These are phyloP conservation scores for Papilio elwesi DNA, from an alignment of 2,888 invertebrate genomes.

Conservation along the genomic window DNA sequence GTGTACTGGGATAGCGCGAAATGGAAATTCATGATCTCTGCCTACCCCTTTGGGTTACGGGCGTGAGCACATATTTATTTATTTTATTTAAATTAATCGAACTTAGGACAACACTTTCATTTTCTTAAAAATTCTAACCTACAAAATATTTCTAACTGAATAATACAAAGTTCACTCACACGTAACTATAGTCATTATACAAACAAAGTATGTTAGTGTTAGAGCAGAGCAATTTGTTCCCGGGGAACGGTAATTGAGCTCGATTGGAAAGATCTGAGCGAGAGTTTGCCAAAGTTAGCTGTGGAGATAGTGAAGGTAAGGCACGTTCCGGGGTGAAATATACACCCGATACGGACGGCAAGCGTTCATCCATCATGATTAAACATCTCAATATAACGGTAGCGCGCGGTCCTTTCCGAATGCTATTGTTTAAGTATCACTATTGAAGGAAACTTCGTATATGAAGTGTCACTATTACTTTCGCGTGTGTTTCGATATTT, in stretches of 20 bases:
- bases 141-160: too few species aligned
- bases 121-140: too few species aligned
- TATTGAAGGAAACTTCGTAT: conserved; percentile 31
- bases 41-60: too few species aligned
- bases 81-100: too few species aligned
- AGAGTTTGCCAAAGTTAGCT: conserved; percentile 42
- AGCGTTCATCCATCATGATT: conserved; percentile 64
- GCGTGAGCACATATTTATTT: too few species aligned
- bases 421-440: conserved; percentile 48
- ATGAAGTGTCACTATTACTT: too few species aligned
- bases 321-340: conserved; percentile 45
- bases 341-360: conserved; percentile 50
- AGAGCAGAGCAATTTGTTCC: conserved; percentile 34
- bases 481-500: too few species aligned
- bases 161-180: background rate
- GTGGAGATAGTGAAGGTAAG: conserved; percentile 39
- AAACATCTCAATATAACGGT: conserved; percentile 61
- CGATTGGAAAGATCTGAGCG: conserved; percentile 45
- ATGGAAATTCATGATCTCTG: too few species aligned
- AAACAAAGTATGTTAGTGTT: conserved; percentile 6
- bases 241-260: conserved; percentile 45
- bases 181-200: background rate
- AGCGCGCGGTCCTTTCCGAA: conserved; percentile 47
- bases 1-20: too few species aligned
- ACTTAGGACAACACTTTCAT: too few species aligned